Evolutionary conservation across 2,888 invertebrate species (phyloP), one percentile per base, ranked within the genome.

Genomic region (Mesodorylaimus sp.): DNA sequence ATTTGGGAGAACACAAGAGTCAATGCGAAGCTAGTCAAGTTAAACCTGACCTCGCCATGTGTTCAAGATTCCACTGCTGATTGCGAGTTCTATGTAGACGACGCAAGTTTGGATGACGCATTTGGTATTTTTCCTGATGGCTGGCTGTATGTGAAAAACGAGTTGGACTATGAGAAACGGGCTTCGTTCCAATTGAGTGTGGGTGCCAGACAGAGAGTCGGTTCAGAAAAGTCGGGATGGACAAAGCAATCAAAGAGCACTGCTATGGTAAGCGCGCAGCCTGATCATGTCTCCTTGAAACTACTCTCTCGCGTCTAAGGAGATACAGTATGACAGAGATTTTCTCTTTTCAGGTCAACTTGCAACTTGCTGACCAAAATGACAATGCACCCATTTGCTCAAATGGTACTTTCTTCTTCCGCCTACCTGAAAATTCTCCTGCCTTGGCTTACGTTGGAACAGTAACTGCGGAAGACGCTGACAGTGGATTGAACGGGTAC

Each of bases 51-150:
- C 10, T 39, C 23, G 5, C 7, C 21, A 21, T 5, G 16, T n/a
- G 10, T 23, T 10, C 19, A 39, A 39, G 23, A 39, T 39, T 7
- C n/a, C n/a, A n/a, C n/a, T n/a, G n/a, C 13, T 5, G n/a, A 24
- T 21, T 26, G 19, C 5, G 3, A 7, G 5, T 38, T 46, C 5
- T 7, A 46, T 13, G 10, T 24, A 19, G n/a, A 38, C 5, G 21
- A 21, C 13, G 47, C 5, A n/a, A n/a, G 2, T 3, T 2, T 16
- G 21, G 5, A n/a, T n/a, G n/a, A 29, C 23, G 24, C 24, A 64
- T 93, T 93, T 69, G 89, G 88, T 0, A 79, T 93, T 38, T 93
- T 93, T 64, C 93, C 93, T 0, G 88, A 91, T 70, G 93, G 93
- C 1, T 82, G 77, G 63, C 68, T 93, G 28, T 93, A 85, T 68